Percentiles rank a stretch among this genome's conserved stretches.
Conservation (phyloP, 2,113 vertebrate genomes). For the Pogonocichla stellata region DNA sequence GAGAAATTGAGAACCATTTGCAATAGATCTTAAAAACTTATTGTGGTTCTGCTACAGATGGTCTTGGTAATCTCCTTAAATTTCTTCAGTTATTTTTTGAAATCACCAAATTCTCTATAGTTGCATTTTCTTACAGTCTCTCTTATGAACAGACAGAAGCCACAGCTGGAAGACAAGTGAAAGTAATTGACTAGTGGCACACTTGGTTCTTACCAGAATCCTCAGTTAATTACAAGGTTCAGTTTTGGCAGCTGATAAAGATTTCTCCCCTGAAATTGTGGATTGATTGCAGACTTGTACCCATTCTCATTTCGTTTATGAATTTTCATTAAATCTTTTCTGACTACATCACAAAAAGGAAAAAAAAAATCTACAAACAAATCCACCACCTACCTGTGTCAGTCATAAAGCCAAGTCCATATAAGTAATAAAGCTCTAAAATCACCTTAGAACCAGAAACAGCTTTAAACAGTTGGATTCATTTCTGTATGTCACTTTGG, state of each 20-base stretch:
- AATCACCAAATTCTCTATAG: slow-evolving; percentile 13
- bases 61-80: neutral
- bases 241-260: slow-evolving; percentile 70
- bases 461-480: neutral
- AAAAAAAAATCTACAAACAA: slow-evolving; percentile 54
- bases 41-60: neutral
- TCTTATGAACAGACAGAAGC: slow-evolving; percentile 35
- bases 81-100: neutral
- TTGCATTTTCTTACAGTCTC: neutral
- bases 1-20: neutral
- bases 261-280: slow-evolving; percentile 71
- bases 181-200: slow-evolving; percentile 71
- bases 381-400: slow-evolving; percentile 1
- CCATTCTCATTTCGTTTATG: slow-evolving; percentile 56
- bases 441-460: neutral
- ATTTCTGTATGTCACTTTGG: neutral
- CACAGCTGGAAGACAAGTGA: slow-evolving; percentile 65
- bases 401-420: slow-evolving; percentile 13
- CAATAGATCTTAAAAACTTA: neutral
- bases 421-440: neutral
- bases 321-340: slow-evolving; percentile 71
- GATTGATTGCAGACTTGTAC: slow-evolving; percentile 69
- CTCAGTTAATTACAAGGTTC: slow-evolving; percentile 68
- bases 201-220: slow-evolving; percentile 73
- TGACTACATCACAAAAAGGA: slow-evolving; percentile 47